Percentiles rank a stretch among this genome's conserved stretches.
These are phyloP conservation scores for Alligator sinensis DNA, from an alignment of 2,113 vertebrate species.

Conservation along the genomic window DNA sequence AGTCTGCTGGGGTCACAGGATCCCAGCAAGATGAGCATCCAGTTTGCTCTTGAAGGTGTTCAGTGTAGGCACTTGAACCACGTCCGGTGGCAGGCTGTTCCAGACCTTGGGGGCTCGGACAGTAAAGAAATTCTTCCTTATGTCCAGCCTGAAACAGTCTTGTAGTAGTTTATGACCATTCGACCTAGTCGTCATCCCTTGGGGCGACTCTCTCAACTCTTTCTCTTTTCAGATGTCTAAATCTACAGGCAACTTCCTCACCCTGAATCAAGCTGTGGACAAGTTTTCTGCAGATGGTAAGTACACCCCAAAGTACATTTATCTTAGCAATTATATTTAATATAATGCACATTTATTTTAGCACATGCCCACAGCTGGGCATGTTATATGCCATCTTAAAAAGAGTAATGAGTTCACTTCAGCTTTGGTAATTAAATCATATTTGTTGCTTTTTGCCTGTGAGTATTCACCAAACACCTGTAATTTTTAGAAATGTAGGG, in stretches of 20 bases:
- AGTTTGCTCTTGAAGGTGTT: too few relatives aligned
- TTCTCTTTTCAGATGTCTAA: constrained; percentile 92
- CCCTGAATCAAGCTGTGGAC: constrained; percentile 87
- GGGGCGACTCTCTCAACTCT: neutral
- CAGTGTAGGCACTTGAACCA: too few relatives aligned
- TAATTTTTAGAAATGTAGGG: neutral
- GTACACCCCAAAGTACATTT: constrained; percentile 24
- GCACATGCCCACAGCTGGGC: neutral
- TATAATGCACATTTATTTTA: too few relatives aligned
- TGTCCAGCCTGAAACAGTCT: too few relatives aligned
- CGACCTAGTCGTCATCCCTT: neutral
- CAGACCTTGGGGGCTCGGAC: too few relatives aligned
- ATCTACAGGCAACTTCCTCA: constrained; percentile 98
- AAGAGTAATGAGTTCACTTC: neutral
- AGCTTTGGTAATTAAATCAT: neutral
- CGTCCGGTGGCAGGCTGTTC: too few relatives aligned
- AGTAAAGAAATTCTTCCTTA: too few relatives aligned
- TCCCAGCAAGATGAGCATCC: too few relatives aligned
- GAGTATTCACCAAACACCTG: neutral
- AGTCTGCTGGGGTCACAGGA: too few relatives aligned
- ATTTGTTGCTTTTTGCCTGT: neutral
- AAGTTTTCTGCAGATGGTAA: constrained; percentile 98
- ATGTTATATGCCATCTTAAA: neutral
- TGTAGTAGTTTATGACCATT: too few relatives aligned
- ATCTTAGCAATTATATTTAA: neutral